phyloP scores from a whole-genome alignment of 1,140 invertebrate species.

The Patella vulgata region DNA sequence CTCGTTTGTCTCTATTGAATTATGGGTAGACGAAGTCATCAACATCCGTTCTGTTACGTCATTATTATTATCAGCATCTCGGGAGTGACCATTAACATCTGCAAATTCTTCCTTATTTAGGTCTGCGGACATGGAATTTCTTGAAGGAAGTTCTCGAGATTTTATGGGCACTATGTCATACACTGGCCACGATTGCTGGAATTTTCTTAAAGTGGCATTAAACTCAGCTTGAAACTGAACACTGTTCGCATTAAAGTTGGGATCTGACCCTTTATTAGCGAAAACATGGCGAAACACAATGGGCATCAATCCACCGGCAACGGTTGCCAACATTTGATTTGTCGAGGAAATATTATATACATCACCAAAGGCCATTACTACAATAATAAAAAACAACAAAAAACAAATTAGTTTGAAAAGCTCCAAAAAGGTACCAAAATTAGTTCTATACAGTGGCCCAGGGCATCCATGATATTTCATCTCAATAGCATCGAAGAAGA shows the following conservation, averaged over 20 bases:
- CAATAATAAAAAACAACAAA: slow-evolving; percentile 48
- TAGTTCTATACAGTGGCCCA: slow-evolving; percentile 33
- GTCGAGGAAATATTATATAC: slow-evolving; percentile 44
- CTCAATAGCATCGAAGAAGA: slow-evolving; percentile 39
- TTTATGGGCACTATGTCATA: slow-evolving; percentile 35
- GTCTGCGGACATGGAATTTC: neutral
- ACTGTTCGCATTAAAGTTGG: slow-evolving; percentile 34
- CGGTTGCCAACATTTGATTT: slow-evolving; percentile 51
- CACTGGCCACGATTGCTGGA: slow-evolving; percentile 45
- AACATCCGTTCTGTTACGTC: neutral
- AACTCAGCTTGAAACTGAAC: slow-evolving; percentile 46
- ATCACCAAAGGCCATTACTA: slow-evolving; percentile 51
- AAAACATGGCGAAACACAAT: slow-evolving; percentile 49
- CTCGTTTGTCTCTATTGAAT: neutral
- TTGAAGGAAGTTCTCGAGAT: slow-evolving; percentile 5
- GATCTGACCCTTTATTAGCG: slow-evolving; percentile 15
- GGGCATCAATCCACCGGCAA: slow-evolving; percentile 49
- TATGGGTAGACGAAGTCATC: neutral
- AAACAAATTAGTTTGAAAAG: slow-evolving; percentile 42
- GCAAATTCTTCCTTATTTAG: neutral
- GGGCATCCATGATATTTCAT: slow-evolving; percentile 43
- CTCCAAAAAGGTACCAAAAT: slow-evolving; percentile 27
- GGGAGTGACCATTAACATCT: neutral
- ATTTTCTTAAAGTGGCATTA: slow-evolving; percentile 33
- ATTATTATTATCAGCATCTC: too few species aligned